Conservation (phyloP, 1,140 invertebrate genomes). For the Hypothenemus hampei region DNA sequence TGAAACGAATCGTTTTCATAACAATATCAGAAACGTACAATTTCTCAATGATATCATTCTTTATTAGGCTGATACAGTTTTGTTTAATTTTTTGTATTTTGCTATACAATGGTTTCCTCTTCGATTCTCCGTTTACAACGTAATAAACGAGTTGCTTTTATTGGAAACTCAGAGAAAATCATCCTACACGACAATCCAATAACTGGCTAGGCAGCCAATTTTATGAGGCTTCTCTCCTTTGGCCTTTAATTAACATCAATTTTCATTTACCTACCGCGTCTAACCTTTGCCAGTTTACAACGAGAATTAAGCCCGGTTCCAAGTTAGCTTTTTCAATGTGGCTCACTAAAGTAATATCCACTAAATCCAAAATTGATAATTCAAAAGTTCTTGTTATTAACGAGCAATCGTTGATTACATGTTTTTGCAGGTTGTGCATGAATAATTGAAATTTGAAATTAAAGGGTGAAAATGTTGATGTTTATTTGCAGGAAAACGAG, state of each 20-base stretch:
- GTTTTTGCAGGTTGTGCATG: constrained; percentile 75
- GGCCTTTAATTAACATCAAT: constrained; percentile 27
- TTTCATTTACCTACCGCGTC: constrained; percentile 11
- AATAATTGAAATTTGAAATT: too few relatives aligned
- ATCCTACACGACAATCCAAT: constrained; percentile 20
- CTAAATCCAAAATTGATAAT: constrained; percentile 33
- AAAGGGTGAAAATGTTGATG: not conserved
- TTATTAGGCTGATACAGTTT: too few relatives aligned
- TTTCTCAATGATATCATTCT: too few relatives aligned
- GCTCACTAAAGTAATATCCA: constrained; percentile 25
- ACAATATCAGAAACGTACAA: too few relatives aligned
- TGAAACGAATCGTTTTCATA: too few relatives aligned
- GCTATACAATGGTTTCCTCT: too few relatives aligned
- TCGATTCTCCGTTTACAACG: too few relatives aligned
- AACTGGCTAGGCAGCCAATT: constrained; percentile 15
- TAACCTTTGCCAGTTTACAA: constrained; percentile 2
- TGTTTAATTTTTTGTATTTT: too few relatives aligned
- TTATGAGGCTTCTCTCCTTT: constrained; percentile 27
- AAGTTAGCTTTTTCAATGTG: constrained; percentile 19
- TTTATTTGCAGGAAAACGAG: constrained; percentile 79
- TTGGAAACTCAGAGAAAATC: constrained; percentile 3
- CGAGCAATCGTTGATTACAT: constrained; percentile 64
- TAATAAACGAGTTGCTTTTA: not conserved
- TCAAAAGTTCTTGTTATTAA: constrained; percentile 51
- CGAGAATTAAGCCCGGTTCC: constrained; percentile 1